Conservation (phyloP, 1,140 invertebrate genomes). For the Maniola jurtina region DNA sequence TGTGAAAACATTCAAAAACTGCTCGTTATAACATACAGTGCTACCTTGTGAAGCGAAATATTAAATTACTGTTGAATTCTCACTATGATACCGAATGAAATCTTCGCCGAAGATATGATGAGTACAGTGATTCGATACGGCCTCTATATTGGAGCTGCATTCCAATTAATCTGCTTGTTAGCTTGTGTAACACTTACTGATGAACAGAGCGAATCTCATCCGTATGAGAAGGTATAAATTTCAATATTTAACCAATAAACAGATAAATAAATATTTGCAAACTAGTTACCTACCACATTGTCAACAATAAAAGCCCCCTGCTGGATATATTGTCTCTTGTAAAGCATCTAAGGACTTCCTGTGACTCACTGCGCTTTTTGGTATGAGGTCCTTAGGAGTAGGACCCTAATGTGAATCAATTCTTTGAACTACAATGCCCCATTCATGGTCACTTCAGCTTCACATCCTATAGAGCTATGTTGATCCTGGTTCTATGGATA, state of each 20-base stretch:
- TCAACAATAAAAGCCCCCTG: background rate
- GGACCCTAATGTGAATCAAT: no score
- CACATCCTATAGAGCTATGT: no score
- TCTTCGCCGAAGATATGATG: conserved; percentile 80
- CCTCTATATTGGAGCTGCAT: conserved; percentile 84
- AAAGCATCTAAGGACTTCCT: no score
- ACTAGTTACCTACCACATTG: background rate
- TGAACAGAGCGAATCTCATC: conserved; percentile 61
- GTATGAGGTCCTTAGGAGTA: no score
- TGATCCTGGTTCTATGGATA: no score
- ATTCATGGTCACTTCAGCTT: no score
- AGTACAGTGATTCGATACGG: conserved; percentile 83
- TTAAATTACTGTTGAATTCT: background rate
- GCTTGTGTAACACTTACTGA: conserved; percentile 82
- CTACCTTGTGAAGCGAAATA: background rate
- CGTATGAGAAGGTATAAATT: conserved; percentile 61
- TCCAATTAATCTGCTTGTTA: conserved; percentile 83
- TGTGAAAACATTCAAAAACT: background rate
- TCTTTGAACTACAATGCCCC: no score
- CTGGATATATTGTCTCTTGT: background rate
- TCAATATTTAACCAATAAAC: background rate
- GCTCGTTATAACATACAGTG: background rate
- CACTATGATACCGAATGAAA: conserved; percentile 68
- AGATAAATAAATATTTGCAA: background rate
- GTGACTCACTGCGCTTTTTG: no score